Percentiles rank a stretch among this genome's conserved stretches.
Evolutionary conservation across 1,140 invertebrate genomes (phyloP).

Genomic region (Choristoneura fumiferana): DNA sequence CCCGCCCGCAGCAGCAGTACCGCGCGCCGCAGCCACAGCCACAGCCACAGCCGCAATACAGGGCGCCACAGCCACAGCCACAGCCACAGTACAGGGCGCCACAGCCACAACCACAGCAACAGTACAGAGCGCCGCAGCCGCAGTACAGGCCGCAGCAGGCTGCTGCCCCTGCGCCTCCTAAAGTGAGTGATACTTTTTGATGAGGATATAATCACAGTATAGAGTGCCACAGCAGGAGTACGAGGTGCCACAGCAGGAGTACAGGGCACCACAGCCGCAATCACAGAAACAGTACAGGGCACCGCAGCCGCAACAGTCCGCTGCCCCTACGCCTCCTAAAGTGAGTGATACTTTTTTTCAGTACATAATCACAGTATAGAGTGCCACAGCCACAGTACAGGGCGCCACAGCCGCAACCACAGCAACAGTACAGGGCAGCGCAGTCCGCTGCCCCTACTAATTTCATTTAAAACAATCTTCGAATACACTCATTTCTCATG

Average conservation of each 20-base stretch:
- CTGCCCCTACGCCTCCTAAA: conserved; percentile 55
- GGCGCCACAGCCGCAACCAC: conserved; percentile 40
- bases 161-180: conserved; percentile 52
- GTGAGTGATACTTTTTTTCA: conserved; percentile 31
- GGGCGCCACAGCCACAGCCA: conserved; percentile 37
- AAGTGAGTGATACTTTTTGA: conserved; percentile 37
- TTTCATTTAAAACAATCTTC: no score
- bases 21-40: conserved; percentile 9
- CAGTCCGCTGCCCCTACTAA: conserved; percentile 32
- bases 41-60: conserved; percentile 29
- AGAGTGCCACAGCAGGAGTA: no score
- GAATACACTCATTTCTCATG: no score
- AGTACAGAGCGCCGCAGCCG: conserved; percentile 27
- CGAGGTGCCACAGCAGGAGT: no score
- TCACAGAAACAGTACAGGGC: conserved; percentile 25
- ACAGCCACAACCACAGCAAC: conserved; percentile 36
- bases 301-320: conserved; percentile 47
- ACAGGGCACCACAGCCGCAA: conserved; percentile 46
- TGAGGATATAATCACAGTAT: no score
- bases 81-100: conserved; percentile 25
- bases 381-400: no score
- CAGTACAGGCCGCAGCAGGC: no score
- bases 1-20: conserved; percentile 33
- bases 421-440: no score
- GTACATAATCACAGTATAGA: no score